Evolutionary conservation across 92 coral and sea anemone species (phyloP), one percentile per base, ranked within the genome.

Genomic region (Phenganax stokvisi): DNA sequence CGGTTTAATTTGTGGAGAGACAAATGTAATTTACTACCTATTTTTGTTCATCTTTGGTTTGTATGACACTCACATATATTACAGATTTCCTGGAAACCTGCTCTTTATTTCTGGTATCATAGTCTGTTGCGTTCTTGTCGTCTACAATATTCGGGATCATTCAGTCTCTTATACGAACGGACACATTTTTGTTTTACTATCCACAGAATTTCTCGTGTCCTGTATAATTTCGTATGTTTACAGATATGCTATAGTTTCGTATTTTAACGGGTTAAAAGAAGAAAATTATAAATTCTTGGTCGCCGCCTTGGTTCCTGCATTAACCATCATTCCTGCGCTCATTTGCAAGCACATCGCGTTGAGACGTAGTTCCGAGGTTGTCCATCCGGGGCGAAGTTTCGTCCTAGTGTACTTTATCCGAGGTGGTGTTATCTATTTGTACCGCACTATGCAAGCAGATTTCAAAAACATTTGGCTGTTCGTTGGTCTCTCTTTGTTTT

Each of bases 371-470:
- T 66, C 51, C 12, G 87, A 79, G 12, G 61, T 89, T 44, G 83
- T 82, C 4, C 90, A 86, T 31, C 86, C 89, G n/a, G 96, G 92
- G 0, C 70, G 72, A 0, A 73, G 84, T 6, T 57, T 88, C 69
- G 85, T 80, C 54, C 56, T 89, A 0, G 90, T 82, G 25, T 75
- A 85, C 31, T 53, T 60, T 13, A 47, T 85, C 2, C 89, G 83
- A 44, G 83, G 87, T 15, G 79, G 56, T 1, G 58, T 85, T 10
- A 88, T 89, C 13, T 27, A 85, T 3, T 85, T 87, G 0, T 89
- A 84, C 62, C 89, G 96, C 13, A 84, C 84, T 11, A 84, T 90
- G 87, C 96, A 88, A 69, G 92, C 91, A 1, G 92, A 90, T 37
- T 68, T 90, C 68, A 80, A 81, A 28, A 89, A 85, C 47, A 74